Evolutionary conservation across 2,113 vertebrate species (phyloP), one percentile per base, ranked within the genome.

Genomic region (Tachycineta bicolor): DNA sequence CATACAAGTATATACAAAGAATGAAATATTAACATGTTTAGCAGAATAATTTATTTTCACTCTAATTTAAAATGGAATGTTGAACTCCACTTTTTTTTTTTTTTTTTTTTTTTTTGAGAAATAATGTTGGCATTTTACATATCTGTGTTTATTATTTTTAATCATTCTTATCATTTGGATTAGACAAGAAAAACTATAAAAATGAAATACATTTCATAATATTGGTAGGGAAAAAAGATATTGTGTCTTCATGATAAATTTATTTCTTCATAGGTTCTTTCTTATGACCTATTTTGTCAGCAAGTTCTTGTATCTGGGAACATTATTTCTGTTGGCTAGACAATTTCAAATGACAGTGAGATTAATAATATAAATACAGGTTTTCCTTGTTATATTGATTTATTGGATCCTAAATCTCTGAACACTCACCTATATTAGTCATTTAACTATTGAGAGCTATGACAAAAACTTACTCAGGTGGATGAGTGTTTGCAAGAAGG

Each of bases 381-480:
- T 83, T 94, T 88, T 90, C 49, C 85, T 88, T 90, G 41, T 83
- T 85, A n/a, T 39, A 9, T 86, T 93, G 92, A 94, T 96, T 76
- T 90, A 83, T 90, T 85, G 9, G 37, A 33, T 79, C 76, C 43
- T 79, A 92, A 86, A 86, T 93, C 67, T 95, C 75, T 71, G 59
- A 88, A 55, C 25, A 20, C 12, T 96, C 1, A 2, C 58, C 28
- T 46, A 5, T 83, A 50, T 83, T 65, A 79, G n/a, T 79, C 58
- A 65, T 87, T 93, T 75, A 64, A 60, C 33, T 69, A 58, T 58
- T 41, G 7, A 88, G 44, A 73, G 11, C 53, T 82, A n/a, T 60
- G 58, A 85, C 53, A 73, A 71, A 87, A 84, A 75, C 15, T 85
- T 91, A 26, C 58, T 79, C 53, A 49, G 44, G 16, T 25, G 28